These are phyloP conservation scores for Heliornis fulica DNA, from an alignment of 2,113 vertebrate genomes.

Conservation along the genomic window DNA sequence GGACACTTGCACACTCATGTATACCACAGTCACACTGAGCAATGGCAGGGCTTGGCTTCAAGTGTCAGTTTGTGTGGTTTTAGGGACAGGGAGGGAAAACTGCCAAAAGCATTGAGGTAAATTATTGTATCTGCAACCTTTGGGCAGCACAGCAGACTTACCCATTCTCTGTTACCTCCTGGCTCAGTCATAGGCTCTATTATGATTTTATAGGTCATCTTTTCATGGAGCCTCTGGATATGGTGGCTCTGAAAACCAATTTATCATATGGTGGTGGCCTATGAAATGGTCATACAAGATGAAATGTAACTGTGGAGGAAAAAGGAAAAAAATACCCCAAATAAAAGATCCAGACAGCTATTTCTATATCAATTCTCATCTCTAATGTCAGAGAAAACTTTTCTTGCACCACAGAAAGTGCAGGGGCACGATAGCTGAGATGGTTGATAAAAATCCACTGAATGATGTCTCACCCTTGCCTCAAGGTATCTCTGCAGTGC, in stretches of 20 bases:
- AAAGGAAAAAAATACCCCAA: background rate
- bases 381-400: background rate
- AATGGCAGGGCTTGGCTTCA: background rate
- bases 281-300: background rate
- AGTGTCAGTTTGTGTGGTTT: background rate
- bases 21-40: background rate
- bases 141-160: background rate
- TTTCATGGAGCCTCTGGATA: background rate
- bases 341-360: background rate
- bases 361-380: background rate
- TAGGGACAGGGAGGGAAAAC: background rate
- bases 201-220: background rate
- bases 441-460: background rate
- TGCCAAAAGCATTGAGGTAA: background rate
- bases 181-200: background rate
- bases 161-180: background rate
- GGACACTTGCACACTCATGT: fast-evolving
- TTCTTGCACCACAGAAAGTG: background rate
- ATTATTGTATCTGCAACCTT: background rate
- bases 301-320: background rate
- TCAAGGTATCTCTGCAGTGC: background rate
- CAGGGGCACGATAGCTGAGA: background rate
- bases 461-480: background rate
- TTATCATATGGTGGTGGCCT: background rate
- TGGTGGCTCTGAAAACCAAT: background rate